Evolutionary conservation across 2,888 invertebrate genomes (phyloP).

Genomic region (Eilema griseolum): DNA sequence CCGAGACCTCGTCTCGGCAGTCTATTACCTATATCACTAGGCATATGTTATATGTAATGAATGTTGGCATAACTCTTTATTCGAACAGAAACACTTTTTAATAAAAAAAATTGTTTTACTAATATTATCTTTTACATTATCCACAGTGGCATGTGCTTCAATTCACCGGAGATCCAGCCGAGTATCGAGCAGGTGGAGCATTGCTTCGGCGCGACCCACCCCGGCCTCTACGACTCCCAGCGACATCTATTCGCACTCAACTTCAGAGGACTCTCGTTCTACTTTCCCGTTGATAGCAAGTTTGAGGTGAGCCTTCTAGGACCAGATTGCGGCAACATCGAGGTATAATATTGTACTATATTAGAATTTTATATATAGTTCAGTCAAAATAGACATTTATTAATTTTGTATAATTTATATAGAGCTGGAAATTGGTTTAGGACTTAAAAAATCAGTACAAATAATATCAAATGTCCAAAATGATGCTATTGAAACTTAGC

Average conservation of each 20-base stretch:
- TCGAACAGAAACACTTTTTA: no score
- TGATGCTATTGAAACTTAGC: no score
- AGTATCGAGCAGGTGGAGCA: slow-evolving; percentile 99
- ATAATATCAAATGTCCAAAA: no score
- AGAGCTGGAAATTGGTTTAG: neutral
- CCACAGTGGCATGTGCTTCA: slow-evolving; percentile 92
- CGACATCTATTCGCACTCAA: slow-evolving; percentile 98
- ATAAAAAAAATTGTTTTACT: no score
- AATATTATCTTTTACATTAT: neutral
- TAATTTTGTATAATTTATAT: neutral
- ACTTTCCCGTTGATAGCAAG: slow-evolving; percentile 98
- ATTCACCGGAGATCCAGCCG: slow-evolving; percentile 97
- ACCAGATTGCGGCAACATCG: slow-evolving; percentile 16
- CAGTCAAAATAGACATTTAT: slow-evolving; percentile 1
- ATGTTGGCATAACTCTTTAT: no score
- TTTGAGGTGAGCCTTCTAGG: slow-evolving; percentile 86
- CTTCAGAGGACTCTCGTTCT: slow-evolving; percentile 98
- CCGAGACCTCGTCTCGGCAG: no score
- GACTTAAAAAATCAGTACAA: neutral
- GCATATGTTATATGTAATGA: no score
- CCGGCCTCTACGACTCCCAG: slow-evolving; percentile 98
- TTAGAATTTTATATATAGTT: slow-evolving; percentile 5
- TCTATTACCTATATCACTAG: no score
- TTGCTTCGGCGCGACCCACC: slow-evolving; percentile 99
- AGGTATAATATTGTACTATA: slow-evolving; percentile 19